Conservation (phyloP, 2,888 invertebrate genomes). For the Antheraea assamensis region DNA sequence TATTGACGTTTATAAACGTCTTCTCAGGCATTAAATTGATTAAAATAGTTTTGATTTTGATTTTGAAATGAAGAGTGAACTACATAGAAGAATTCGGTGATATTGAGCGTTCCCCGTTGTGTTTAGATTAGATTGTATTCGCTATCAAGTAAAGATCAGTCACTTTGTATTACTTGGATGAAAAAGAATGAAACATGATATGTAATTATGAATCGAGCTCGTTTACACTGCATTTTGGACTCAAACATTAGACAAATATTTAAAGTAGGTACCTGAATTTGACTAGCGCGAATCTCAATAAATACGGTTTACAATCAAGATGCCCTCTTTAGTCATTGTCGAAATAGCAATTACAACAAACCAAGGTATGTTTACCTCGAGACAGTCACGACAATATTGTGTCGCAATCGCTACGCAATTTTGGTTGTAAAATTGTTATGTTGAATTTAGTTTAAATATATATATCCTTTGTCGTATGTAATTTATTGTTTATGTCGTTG, state of each 20-base stretch:
- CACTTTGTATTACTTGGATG: too few relatives aligned
- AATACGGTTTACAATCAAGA: background rate
- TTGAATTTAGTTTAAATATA: background rate
- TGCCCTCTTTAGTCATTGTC: constrained; percentile 4
- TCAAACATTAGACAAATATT: too few relatives aligned
- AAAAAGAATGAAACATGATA: too few relatives aligned
- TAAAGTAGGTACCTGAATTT: too few relatives aligned
- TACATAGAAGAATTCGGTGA: too few relatives aligned
- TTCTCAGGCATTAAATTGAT: background rate
- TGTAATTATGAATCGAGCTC: too few relatives aligned
- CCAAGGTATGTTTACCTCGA: constrained; percentile 20
- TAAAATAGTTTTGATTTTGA: too few relatives aligned
- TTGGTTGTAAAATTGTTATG: constrained; percentile 8
- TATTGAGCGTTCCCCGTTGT: too few relatives aligned
- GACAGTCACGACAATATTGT: constrained; percentile 16
- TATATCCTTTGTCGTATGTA: background rate
- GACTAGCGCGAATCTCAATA: background rate
- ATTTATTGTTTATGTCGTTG: background rate
- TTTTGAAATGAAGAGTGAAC: too few relatives aligned
- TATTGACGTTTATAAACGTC: background rate
- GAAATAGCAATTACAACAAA: constrained; percentile 33
- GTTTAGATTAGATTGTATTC: too few relatives aligned
- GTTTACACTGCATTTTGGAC: too few relatives aligned
- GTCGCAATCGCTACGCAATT: constrained; percentile 19
- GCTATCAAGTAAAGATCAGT: too few relatives aligned